phyloP scores from a whole-genome alignment of 53 echinoderm and acorn worm genomes.

The Henricia sp. region DNA sequence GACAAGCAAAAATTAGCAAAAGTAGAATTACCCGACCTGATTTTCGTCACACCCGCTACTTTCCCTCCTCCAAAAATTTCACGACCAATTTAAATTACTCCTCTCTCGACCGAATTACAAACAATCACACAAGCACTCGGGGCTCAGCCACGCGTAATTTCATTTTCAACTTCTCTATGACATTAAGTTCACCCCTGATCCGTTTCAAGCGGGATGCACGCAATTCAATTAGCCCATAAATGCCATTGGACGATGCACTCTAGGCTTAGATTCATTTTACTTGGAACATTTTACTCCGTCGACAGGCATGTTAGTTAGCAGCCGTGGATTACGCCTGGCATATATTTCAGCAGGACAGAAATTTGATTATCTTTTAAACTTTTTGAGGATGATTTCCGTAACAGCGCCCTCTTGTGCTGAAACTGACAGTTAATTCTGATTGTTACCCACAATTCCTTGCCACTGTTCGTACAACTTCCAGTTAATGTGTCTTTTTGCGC shows the following conservation, averaged over 20 bases:
- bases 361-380: no score
- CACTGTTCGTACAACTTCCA: no score
- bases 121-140: conserved; percentile 8
- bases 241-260: conserved; percentile 35
- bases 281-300: no score
- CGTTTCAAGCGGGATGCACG: conserved; percentile 10
- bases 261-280: neutral
- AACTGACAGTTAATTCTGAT: no score
- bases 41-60: neutral
- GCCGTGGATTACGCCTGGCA: no score
- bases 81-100: conserved; percentile 33
- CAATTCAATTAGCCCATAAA: conserved; percentile 53
- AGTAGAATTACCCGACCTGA: neutral
- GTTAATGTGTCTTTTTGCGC: no score
- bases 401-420: no score
- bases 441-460: no score
- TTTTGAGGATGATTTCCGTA: no score
- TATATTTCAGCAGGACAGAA: no score
- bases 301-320: no score
- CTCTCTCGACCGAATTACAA: conserved; percentile 8
- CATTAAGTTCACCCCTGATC: conserved; percentile 49
- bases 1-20: no score
- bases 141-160: conserved; percentile 32
- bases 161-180: conserved; percentile 40
- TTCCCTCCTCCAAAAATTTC: neutral